Conservation (phyloP, 2,797 vertebrate genomes). For the Lophius americanus region DNA sequence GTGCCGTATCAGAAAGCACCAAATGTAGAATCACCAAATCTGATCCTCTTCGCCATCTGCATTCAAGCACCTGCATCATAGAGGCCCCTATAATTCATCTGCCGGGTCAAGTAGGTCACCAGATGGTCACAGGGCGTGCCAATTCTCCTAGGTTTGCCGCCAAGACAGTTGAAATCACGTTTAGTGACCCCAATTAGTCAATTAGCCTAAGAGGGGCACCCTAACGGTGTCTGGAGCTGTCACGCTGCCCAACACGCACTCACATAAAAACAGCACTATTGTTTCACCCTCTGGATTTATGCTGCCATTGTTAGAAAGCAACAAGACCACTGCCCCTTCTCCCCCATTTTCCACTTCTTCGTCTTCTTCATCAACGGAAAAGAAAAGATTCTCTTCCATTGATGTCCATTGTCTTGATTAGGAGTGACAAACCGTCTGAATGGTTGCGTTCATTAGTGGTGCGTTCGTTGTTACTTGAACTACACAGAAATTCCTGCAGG, state of each 20-base stretch:
- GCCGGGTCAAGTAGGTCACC: conserved; percentile 60
- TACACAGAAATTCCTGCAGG: conserved; percentile 47
- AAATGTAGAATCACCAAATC: background rate
- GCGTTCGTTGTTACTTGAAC: conserved; percentile 35
- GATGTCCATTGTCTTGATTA: conserved; percentile 73
- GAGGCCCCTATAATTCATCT: conserved; percentile 5
- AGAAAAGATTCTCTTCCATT: conserved; percentile 42
- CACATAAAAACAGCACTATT: conserved; percentile 60
- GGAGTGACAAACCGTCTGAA: conserved; percentile 69
- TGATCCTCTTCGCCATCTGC: background rate
- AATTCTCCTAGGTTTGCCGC: conserved; percentile 23
- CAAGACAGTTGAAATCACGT: conserved; percentile 64
- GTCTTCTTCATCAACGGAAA: background rate
- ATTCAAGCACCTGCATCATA: background rate
- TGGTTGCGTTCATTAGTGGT: conserved; percentile 71
- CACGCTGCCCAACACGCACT: conserved; percentile 24
- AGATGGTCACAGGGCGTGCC: conserved; percentile 57
- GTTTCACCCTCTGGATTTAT: conserved; percentile 53
- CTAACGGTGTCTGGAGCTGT: conserved; percentile 33
- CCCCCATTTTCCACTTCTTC: conserved; percentile 6
- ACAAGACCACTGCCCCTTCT: conserved; percentile 23
- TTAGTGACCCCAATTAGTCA: conserved; percentile 68
- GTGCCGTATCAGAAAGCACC: no score
- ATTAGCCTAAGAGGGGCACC: conserved; percentile 47
- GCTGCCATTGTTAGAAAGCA: conserved; percentile 49